Percentiles rank a stretch among this genome's conserved stretches.
These are phyloP conservation scores for Nasonia vitripennis DNA, from an alignment of 1,140 invertebrate genomes.

Conservation along the genomic window DNA sequence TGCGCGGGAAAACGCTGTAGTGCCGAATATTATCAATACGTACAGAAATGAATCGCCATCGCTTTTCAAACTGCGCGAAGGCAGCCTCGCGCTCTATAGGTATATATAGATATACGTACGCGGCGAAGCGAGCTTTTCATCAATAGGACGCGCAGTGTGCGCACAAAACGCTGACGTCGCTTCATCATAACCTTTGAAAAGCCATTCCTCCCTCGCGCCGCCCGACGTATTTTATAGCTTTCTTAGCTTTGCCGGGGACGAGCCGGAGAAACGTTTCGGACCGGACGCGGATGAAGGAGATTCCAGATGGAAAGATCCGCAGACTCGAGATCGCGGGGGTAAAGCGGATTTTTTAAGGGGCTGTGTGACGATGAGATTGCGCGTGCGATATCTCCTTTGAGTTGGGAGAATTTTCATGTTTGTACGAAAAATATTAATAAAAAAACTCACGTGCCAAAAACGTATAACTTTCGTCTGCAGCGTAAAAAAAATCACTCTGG, in stretches of 20 bases:
- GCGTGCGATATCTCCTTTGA: too few species aligned
- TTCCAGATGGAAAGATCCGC: not conserved
- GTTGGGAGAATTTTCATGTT: too few species aligned
- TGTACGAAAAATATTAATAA: too few species aligned
- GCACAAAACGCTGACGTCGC: conserved; percentile 47
- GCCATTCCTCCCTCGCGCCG: conserved; percentile 6
- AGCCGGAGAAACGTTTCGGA: conserved; percentile 27
- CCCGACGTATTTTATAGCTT: conserved; percentile 36
- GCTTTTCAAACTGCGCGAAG: conserved; percentile 37
- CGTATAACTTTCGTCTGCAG: too few species aligned
- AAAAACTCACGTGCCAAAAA: too few species aligned
- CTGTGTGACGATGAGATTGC: too few species aligned
- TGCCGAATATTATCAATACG: conserved; percentile 50
- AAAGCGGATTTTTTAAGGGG: not conserved
- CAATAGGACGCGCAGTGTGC: conserved; percentile 29
- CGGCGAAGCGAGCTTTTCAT: conserved; percentile 34
- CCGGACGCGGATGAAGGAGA: not conserved
- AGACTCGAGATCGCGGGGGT: not conserved
- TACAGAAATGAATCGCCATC: conserved; percentile 51
- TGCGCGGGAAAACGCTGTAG: conserved; percentile 14
- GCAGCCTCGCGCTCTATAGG: not conserved
- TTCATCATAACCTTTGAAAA: conserved; percentile 52
- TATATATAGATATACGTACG: not conserved
- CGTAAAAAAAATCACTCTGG: too few species aligned
- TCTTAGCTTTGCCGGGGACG: conserved; percentile 34